Evolutionary conservation across 2,888 invertebrate species (phyloP).

Genomic region (Temnothorax ravouxi): DNA sequence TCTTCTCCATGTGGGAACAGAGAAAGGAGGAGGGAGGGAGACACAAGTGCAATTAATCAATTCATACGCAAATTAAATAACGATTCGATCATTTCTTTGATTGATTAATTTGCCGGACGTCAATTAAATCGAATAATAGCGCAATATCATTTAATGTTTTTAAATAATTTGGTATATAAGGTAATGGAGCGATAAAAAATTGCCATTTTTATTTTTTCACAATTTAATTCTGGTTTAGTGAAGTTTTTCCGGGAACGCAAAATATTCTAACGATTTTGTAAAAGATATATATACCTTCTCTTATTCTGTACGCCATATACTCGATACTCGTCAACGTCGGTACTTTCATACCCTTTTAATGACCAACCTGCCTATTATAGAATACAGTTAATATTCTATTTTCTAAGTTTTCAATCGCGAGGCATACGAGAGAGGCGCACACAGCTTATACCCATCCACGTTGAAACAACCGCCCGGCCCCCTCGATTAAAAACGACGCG

Average conservation of each 20-base stretch:
- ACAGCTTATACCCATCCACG: constrained; percentile 43
- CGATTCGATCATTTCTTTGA: neutral
- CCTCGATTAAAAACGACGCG: constrained; percentile 56
- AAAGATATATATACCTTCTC: neutral
- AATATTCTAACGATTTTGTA: neutral
- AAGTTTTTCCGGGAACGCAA: neutral
- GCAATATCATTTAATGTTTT: neutral
- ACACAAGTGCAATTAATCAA: neutral
- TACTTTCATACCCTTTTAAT: constrained; percentile 15
- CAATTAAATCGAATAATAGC: neutral
- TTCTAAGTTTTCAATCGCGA: constrained; percentile 55
- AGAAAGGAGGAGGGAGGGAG: neutral
- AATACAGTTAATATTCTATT: constrained; percentile 49
- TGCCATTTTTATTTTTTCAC: neutral
- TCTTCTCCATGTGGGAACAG: neutral
- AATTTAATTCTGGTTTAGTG: neutral
- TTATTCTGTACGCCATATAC: constrained; percentile 13
- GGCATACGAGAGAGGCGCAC: neutral
- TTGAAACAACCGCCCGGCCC: constrained; percentile 52
- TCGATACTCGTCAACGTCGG: constrained; percentile 8
- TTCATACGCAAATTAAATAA: constrained; percentile 31
- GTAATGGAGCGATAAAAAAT: constrained; percentile 1
- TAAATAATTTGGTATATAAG: neutral
- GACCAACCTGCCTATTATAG: constrained; percentile 27
- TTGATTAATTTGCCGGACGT: constrained; percentile 5